Evolutionary conservation across 2,888 invertebrate species (phyloP), one percentile per base, ranked within the genome.

Genomic region (Magallana nippona): DNA sequence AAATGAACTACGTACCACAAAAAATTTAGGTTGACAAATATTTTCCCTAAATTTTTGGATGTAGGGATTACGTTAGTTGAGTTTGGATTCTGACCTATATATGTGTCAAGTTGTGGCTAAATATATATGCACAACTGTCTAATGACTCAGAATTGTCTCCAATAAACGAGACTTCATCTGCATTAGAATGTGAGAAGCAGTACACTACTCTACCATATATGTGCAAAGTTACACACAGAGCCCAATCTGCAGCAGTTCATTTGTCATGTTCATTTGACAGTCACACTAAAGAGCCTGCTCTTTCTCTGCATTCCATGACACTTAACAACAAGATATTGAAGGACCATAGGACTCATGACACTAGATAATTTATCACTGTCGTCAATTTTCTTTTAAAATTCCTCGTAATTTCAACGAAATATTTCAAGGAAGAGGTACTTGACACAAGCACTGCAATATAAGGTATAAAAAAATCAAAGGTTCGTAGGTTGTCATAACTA

Each of bases 41-140:
- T 8, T n/a, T 60, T 60, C n/a, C 44, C 60, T 60, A n/a, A 60
- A 60, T 17, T 60, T 60, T 60, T 17, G n/a, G 60, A 60, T 17
- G 60, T n/a, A 10, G 17, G 17, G n/a, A 3, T 71, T 71, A 15
- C 71, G 71, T 71, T 32, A 71, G 13, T 71, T 19, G 32, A 32
- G 15, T 71, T 5, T 44, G 10, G 15, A 22, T 71, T 71, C 22
- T 71, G 71, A 71, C 71, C 71, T 22, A 71, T 8, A 71, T 71
- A 15, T 71, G 71, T 11, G 27, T 71, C 22, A 32, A 71, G 27
- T 27, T 71, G 71, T 11, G 22, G 71, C 71, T 71, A 71, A 71
- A 71, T 71, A 71, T 71, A 71, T 71, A 71, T 71, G 22, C 71
- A 71, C 71, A 71, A 71, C 27, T 71, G 22, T 71, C 71, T 32